A percentile compares a stretch with the other conserved stretches of the same genome.
Conservation (phyloP, 2,113 vertebrate species). For the Cichladusa arquata region DNA sequence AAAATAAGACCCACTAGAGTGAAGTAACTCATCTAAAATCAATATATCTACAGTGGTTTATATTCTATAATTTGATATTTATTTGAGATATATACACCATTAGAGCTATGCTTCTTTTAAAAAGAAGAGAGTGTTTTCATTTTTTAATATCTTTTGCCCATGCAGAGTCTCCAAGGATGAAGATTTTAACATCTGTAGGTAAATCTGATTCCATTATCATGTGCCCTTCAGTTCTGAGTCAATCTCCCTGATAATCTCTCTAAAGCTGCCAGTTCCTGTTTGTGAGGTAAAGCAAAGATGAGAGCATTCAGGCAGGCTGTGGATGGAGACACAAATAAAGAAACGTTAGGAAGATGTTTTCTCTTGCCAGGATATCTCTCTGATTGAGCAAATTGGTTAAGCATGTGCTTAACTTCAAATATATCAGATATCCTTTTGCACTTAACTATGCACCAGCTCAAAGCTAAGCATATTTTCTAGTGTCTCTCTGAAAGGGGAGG, state of each 20-base stretch:
- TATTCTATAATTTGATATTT: not conserved
- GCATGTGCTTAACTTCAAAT: slow-evolving; percentile 25
- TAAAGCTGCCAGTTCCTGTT: slow-evolving; percentile 31
- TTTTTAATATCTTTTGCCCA: not conserved
- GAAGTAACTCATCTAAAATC: not conserved
- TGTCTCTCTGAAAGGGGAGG: not conserved
- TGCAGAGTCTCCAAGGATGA: slow-evolving; percentile 15
- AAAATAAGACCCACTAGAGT: not conserved
- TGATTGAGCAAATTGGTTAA: slow-evolving; percentile 37
- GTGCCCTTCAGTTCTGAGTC: slow-evolving; percentile 46
- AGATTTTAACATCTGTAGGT: slow-evolving; percentile 40
- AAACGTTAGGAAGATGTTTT: not conserved
- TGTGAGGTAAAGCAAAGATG: slow-evolving; percentile 21
- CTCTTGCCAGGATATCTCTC: not conserved
- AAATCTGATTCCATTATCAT: slow-evolving; percentile 43
- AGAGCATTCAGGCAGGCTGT: not conserved
- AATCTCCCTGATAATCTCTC: slow-evolving; percentile 44
- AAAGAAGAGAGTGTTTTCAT: not conserved
- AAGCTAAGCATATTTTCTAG: slow-evolving; percentile 33
- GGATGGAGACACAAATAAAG: not conserved
- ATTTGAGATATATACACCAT: not conserved
- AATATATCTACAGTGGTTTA: not conserved
- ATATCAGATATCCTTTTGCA: not conserved
- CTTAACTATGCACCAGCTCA: not conserved
- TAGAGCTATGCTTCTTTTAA: not conserved